Base-by-base conservation (phyloP, 1,140 invertebrate genomes). In the Papilio dardanus region DNA sequence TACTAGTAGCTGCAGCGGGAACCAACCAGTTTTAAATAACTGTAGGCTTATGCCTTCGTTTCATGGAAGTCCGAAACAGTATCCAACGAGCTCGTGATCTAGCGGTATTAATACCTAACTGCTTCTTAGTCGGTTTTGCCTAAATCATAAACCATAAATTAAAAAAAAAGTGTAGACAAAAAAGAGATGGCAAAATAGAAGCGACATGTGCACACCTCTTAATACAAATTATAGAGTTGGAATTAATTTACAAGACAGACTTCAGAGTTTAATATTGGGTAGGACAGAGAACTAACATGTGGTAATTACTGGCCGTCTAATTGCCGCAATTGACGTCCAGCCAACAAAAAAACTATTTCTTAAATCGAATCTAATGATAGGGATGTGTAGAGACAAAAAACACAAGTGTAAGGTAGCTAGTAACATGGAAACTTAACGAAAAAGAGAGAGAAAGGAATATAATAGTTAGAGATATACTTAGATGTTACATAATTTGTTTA, bases 361-460 rank as follows among this genome's bases (percentile, higher is more conserved):
- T 79, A 85, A 84, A 83, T 85, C 69, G 83, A 86, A 85, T 82
- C 80, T 90, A 90, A 90, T 90, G 82, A 86, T 86, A 85, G 88
- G 84, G 87, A 87, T 88, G 83, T 62, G 35, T 65, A 30, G 30
- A 46, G 40, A 74, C 78, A 82, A 82, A 80, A 37, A 79, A 77
- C 66, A 35, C 74, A 71, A 65, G 30, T 54, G 40, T 14, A 65
- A 68, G 40, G 24, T 46, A 71, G 65, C 74, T 69, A 78, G 31
- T 78, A 73, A 68, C 58, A 33, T 73, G 33, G 54, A 74, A 74
- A 35, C 10, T 65, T 42, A 62, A 54, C 12, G 8, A 14, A 19
- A 24, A 54, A 19, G 42, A 46, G 4, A 46, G 16, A 46, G 42
- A 46, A 19, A 46, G 16, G n/a, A n/a, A 37, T 37, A 0, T 37